Conservation (phyloP, 2,797 vertebrate genomes). For the Chloroceryle amazona region DNA sequence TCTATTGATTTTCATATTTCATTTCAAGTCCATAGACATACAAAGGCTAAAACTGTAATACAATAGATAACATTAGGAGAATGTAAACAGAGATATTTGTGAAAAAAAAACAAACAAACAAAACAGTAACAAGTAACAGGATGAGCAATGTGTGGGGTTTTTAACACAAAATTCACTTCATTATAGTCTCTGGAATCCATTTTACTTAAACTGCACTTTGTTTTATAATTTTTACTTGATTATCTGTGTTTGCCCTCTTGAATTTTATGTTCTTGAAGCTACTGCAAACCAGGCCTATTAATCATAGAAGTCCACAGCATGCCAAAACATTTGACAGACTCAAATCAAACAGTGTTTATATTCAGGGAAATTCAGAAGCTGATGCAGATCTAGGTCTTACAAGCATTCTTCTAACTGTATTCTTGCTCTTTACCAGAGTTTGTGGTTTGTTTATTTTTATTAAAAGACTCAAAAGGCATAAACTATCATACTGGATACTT, state of each 20-base stretch:
- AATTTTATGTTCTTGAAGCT: not conserved
- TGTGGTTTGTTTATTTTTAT: not conserved
- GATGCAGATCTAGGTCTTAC: not conserved
- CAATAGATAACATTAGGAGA: not conserved
- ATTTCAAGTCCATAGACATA: not conserved
- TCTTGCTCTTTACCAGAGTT: not conserved
- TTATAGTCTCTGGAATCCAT: not conserved
- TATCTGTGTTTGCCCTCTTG: not conserved
- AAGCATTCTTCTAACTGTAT: not conserved
- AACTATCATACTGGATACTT: accelerated
- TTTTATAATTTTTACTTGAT: not conserved
- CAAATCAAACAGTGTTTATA: not conserved
- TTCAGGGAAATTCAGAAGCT: not conserved
- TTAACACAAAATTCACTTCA: not conserved
- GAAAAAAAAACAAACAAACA: too few relatives aligned
- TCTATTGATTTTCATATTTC: not conserved
- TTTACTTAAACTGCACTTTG: not conserved
- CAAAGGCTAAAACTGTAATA: not conserved
- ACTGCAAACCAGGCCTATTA: not conserved
- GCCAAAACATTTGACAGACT: not conserved
- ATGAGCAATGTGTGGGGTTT: not conserved
- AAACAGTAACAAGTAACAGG: not conserved
- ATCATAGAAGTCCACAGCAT: not conserved
- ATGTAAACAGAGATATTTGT: not conserved
- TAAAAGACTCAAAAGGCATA: not conserved